phyloP scores from a whole-genome alignment of 1,140 invertebrate genomes.

The Hyles euphorbiae region DNA sequence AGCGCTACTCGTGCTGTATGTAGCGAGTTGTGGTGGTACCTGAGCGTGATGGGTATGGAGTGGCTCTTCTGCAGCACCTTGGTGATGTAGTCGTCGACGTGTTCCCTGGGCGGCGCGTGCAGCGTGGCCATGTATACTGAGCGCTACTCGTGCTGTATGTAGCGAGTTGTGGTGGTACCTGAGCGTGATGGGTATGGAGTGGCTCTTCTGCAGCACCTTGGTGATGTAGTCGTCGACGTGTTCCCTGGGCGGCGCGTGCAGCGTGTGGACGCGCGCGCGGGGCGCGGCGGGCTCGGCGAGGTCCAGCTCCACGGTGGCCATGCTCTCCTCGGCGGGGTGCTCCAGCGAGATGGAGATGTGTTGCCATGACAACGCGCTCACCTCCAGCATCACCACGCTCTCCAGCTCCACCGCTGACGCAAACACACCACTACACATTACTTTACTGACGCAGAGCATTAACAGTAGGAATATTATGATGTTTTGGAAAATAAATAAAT shows the following conservation, averaged over 20 bases:
- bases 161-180: conserved; percentile 51
- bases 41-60: no score
- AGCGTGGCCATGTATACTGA: no score
- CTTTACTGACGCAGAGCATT: neutral
- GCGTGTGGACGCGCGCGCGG: conserved; percentile 77
- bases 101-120: no score
- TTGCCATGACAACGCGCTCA: conserved; percentile 91
- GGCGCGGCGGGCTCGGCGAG: conserved; percentile 85
- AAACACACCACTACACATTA: neutral
- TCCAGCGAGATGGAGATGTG: conserved; percentile 94
- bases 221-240: conserved; percentile 86
- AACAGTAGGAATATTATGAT: no score
- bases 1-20: no score
- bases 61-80: no score
- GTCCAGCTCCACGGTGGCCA: conserved; percentile 94
- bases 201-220: conserved; percentile 90
- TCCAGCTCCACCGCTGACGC: conserved; percentile 79
- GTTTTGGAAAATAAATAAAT: no score
- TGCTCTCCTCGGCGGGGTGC: conserved; percentile 93
- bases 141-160: no score
- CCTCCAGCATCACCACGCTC: conserved; percentile 91
- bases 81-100: no score
- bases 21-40: no score
- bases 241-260: conserved; percentile 69
- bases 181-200: conserved; percentile 92